Evolutionary conservation across 2,888 invertebrate genomes (phyloP), one percentile per base, ranked within the genome.

Genomic region (Nowickia ferox): DNA sequence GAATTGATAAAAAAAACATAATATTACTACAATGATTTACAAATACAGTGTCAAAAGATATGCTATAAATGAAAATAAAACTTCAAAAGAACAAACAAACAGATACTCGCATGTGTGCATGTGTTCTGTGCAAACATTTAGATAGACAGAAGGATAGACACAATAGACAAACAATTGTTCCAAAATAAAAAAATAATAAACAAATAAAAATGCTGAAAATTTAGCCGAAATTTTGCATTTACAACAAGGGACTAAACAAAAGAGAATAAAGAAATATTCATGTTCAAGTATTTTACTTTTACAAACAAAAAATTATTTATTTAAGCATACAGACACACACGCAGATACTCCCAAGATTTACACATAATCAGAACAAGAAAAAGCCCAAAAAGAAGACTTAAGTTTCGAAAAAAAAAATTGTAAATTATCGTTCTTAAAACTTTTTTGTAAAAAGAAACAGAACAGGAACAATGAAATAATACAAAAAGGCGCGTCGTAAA

Each of bases 401-500:
- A 53, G 1, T 66, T 69, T 59, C 5, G n/a, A n/a, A 38, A 42
- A 79, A 63, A 30, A 78, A 55, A 63, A 8, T 46, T 71, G 17
- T 15, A 44, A 71, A 78, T 11, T 42, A 78, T 71, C 61, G 30
- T 59, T 17, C 55, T 13, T 48, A 40, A 19, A 9, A 30, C 38
- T 19, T 69, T 59, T 59, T 51, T 48, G 59, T 13, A 63, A 42
- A 53, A 65, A 55, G 42, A 40, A 63, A 84, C 76, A 84, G 30
- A 76, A 71, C 82, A 71, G 6, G 6, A 30, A 30, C 79, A 86
- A 87, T 77, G 86, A 75, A 84, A 87, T 72, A 8, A 61, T 68
- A 87, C 81, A 87, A 80, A 85, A 84, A 78, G 87, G 87, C 84
- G 87, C 82, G 83, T 75, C 84, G 79, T 46, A 53, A 75, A 81